A percentile compares a stretch with the other conserved stretches of the same genome.
Conservation (phyloP, 2,888 invertebrate genomes). For the Ashinkailepas kermadecensis region DNA sequence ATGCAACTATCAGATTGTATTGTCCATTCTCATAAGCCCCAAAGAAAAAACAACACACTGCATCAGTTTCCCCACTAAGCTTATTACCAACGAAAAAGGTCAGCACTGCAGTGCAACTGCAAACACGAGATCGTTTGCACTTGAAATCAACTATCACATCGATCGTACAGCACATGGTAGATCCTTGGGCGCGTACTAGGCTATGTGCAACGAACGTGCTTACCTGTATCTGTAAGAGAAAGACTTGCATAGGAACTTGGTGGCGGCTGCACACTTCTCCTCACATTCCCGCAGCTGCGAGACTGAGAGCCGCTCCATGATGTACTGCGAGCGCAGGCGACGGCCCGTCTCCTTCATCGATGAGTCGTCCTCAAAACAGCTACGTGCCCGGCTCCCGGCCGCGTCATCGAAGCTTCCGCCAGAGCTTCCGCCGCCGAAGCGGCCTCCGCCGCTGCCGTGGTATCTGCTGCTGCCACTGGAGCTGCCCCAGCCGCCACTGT, state of each 20-base stretch:
- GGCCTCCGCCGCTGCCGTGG: not conserved
- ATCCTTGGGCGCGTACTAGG: too few relatives aligned
- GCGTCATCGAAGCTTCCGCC: not conserved
- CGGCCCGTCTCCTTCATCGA: conserved; percentile 20
- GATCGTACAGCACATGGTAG: too few relatives aligned
- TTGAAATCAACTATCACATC: too few relatives aligned
- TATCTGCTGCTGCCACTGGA: not conserved
- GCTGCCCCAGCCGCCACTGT: not conserved
- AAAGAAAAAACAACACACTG: too few relatives aligned
- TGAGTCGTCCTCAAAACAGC: conserved; percentile 10
- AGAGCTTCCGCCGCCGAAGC: not conserved
- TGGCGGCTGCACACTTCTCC: conserved; percentile 70
- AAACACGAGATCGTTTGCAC: too few relatives aligned
- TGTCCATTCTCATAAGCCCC: too few relatives aligned
- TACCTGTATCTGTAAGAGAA: conserved; percentile 67
- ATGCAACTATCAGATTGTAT: too few relatives aligned
- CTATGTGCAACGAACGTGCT: not conserved
- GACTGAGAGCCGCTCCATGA: conserved; percentile 63
- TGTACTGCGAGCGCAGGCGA: conserved; percentile 50
- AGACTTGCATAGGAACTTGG: conserved; percentile 75
- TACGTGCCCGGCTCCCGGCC: not conserved
- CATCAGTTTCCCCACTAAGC: too few relatives aligned
- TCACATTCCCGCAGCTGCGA: conserved; percentile 72
- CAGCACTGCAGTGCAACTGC: too few relatives aligned
- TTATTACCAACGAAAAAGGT: too few relatives aligned